Conservation (phyloP, 2,797 vertebrate species). For the Pseudochaenichthys georgianus region DNA sequence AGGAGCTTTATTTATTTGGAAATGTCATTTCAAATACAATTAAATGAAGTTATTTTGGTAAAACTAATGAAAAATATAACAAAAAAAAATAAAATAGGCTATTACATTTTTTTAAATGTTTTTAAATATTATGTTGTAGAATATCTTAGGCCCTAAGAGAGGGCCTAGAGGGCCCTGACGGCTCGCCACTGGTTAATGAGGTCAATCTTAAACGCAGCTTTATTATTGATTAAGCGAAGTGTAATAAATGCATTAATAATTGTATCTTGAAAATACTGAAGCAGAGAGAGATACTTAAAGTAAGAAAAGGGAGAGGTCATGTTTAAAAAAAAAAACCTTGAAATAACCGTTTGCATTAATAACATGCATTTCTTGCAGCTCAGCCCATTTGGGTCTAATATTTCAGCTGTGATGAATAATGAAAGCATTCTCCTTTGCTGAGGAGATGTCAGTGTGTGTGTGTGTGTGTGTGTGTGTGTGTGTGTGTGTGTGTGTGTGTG, state of each 20-base stretch:
- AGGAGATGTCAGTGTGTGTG: background rate
- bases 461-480: background rate
- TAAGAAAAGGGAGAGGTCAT: conserved; percentile 34
- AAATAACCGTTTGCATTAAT: conserved; percentile 65
- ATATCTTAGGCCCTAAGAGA: no score
- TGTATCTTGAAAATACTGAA: background rate
- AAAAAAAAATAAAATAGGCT: no score
- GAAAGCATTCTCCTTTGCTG: conserved; percentile 32
- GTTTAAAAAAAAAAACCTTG: conserved; percentile 45
- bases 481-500: background rate
- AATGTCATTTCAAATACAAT: no score
- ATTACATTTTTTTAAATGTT: no score
- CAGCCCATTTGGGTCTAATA: conserved; percentile 45
- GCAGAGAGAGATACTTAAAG: conserved; percentile 6
- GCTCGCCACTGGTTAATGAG: no score
- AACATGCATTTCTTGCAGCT: conserved; percentile 58
- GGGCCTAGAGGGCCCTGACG: no score
- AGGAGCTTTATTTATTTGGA: no score
- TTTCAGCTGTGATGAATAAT: conserved; percentile 69
- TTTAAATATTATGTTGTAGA: no score
- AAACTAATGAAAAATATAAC: no score
- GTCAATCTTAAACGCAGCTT: no score
- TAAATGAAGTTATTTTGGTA: no score
- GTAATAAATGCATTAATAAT: conserved; percentile 19
- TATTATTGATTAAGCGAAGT: background rate